Percentiles rank a stretch among this genome's conserved stretches.
These are phyloP conservation scores for Theonella swinhoei DNA, from an alignment of 37 sponge, comb jelly and placozoan species.

Conservation along the genomic window DNA sequence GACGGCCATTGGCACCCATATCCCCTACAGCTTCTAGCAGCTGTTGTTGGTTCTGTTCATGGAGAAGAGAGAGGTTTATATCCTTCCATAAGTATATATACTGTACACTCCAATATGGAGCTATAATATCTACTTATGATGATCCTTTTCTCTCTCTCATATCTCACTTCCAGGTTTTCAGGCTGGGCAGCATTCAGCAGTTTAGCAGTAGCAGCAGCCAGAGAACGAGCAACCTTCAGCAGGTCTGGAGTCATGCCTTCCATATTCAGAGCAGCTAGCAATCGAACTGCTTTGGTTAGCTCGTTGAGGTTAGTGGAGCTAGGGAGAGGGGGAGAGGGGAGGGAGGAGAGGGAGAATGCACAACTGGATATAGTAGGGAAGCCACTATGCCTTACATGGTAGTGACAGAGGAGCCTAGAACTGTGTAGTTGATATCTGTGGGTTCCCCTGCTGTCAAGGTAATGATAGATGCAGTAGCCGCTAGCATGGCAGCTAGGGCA, in stretches of 20 bases:
- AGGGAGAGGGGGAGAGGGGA: background rate
- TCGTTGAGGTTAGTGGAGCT: slow-evolving; percentile 95
- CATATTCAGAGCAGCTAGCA: slow-evolving; percentile 84
- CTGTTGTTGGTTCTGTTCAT: slow-evolving; percentile 57
- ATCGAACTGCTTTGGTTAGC: slow-evolving; percentile 84
- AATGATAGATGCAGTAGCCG: slow-evolving; percentile 82
- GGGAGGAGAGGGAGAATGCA: background rate
- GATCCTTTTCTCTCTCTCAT: too few species aligned
- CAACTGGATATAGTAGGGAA: background rate
- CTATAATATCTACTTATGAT: too few species aligned
- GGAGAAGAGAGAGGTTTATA: background rate
- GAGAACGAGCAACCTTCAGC: background rate
- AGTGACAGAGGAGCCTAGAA: slow-evolving; percentile 90
- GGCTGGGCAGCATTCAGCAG: slow-evolving; percentile 25
- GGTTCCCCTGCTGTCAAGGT: slow-evolving; percentile 87
- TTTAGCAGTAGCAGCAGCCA: slow-evolving; percentile 16
- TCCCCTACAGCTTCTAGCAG: slow-evolving; percentile 82
- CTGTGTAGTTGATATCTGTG: slow-evolving; percentile 90
- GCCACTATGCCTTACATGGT: slow-evolving; percentile 83
- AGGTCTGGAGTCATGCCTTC: slow-evolving; percentile 60
- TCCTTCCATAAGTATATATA: too few species aligned
- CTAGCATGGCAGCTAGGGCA: slow-evolving; percentile 92
- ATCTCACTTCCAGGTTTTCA: slow-evolving; percentile 34
- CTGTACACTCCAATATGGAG: too few species aligned
- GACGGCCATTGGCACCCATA: slow-evolving; percentile 85